phyloP scores from a whole-genome alignment of 2,113 vertebrate genomes.

The Gallinago jamesoni region DNA sequence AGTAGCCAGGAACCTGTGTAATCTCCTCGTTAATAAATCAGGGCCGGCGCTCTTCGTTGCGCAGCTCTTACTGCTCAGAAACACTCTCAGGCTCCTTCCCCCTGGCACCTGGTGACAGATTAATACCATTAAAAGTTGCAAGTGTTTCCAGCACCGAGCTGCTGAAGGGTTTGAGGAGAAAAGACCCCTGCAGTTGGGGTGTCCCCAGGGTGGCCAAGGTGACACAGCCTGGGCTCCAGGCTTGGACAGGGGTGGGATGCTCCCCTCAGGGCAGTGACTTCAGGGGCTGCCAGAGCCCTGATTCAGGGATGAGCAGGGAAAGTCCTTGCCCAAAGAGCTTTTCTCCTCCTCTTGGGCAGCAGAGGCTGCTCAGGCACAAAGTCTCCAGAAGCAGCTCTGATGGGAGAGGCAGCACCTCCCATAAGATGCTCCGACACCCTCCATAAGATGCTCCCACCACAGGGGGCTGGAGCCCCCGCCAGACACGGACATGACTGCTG shows the following conservation, averaged over 20 bases:
- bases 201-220: background rate
- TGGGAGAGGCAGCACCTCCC: background rate
- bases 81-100: background rate
- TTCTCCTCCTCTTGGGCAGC: background rate
- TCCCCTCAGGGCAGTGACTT: fast-evolving
- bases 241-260: fast-evolving
- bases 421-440: background rate
- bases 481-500: fast-evolving
- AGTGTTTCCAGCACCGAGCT: background rate
- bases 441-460: fast-evolving
- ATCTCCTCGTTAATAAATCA: conserved; percentile 69
- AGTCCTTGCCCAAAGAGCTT: background rate
- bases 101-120: conserved; percentile 16
- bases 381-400: background rate
- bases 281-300: background rate
- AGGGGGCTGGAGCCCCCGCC: background rate
- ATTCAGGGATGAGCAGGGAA: background rate
- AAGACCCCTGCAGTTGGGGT: fast-evolving
- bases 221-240: fast-evolving
- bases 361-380: background rate
- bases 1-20: conserved; percentile 44
- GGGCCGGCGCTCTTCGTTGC: background rate
- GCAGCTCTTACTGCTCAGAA: background rate
- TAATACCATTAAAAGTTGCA: conserved; percentile 18
- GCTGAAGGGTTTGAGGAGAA: background rate